These are phyloP conservation scores for Porites lobata DNA, from an alignment of 92 coral and sea anemone genomes.

Conservation along the genomic window DNA sequence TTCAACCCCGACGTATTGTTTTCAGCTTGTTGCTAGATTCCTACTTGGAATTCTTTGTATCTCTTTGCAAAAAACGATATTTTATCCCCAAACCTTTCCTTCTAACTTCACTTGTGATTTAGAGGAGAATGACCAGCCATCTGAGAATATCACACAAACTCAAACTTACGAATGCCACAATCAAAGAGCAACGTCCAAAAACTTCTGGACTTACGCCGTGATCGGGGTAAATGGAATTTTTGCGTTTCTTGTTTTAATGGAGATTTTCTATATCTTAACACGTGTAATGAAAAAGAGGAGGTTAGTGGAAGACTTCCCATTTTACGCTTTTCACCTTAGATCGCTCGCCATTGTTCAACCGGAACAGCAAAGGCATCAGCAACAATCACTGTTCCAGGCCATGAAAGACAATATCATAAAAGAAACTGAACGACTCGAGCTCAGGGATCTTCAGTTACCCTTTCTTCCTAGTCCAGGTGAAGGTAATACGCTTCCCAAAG, in stretches of 20 bases:
- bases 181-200: not conserved
- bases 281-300: not conserved
- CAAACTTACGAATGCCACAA: not conserved
- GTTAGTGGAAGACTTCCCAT: not conserved
- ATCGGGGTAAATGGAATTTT: not conserved
- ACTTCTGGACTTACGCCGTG: not conserved
- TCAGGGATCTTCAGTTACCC: not conserved
- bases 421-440: not conserved
- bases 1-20: not conserved
- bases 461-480: not conserved
- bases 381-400: not conserved
- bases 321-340: not conserved
- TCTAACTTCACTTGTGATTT: not conserved
- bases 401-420: not conserved
- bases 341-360: not conserved
- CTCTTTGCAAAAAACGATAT: not conserved
- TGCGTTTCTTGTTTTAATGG: conserved; percentile 2
- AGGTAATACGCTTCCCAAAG: not conserved
- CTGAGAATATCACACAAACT: too few species aligned
- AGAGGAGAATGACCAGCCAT: too few species aligned
- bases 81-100: not conserved
- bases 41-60: conserved; percentile 4
- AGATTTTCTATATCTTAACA: not conserved
- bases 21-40: not conserved
- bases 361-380: not conserved